Evolutionary conservation across 1,140 invertebrate species (phyloP).

Genomic region (Ceratina japonica): DNA sequence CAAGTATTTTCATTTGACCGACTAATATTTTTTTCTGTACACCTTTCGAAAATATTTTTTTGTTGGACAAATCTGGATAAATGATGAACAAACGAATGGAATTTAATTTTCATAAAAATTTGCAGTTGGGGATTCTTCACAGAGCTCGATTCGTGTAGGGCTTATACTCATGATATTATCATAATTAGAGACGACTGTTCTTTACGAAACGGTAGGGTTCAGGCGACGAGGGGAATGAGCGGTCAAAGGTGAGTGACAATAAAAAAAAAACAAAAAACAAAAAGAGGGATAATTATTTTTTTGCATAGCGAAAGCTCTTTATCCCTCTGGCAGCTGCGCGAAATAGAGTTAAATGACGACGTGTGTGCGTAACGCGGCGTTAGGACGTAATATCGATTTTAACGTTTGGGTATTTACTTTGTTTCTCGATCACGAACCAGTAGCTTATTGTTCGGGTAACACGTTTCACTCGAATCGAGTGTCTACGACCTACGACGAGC

Average conservation of each 20-base stretch:
- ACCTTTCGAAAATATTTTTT: too few relatives aligned
- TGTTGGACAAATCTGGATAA: too few relatives aligned
- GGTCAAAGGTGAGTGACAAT: constrained; percentile 52
- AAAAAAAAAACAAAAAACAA: too few relatives aligned
- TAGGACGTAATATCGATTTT: background rate
- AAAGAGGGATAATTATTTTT: constrained; percentile 39
- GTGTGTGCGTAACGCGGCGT: too few relatives aligned
- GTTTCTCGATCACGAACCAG: constrained; percentile 7
- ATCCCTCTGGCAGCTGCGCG: background rate
- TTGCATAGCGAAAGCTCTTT: background rate
- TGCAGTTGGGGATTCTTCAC: too few relatives aligned
- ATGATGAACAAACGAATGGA: too few relatives aligned
- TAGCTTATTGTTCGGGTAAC: constrained; percentile 19
- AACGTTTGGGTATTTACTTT: too few relatives aligned
- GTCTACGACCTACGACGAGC: constrained; percentile 1
- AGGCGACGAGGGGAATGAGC: background rate
- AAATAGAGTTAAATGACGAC: constrained; percentile 3
- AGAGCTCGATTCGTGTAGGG: constrained; percentile 21
- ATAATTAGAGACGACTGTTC: background rate
- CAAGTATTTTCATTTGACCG: too few relatives aligned
- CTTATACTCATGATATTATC: constrained; percentile 7
- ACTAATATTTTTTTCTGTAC: too few relatives aligned
- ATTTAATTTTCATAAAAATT: too few relatives aligned
- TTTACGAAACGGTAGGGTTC: constrained; percentile 16
- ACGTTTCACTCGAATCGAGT: constrained; percentile 8